Conservation (phyloP, 1,140 invertebrate genomes). For the Caenorhabditis remanei region DNA sequence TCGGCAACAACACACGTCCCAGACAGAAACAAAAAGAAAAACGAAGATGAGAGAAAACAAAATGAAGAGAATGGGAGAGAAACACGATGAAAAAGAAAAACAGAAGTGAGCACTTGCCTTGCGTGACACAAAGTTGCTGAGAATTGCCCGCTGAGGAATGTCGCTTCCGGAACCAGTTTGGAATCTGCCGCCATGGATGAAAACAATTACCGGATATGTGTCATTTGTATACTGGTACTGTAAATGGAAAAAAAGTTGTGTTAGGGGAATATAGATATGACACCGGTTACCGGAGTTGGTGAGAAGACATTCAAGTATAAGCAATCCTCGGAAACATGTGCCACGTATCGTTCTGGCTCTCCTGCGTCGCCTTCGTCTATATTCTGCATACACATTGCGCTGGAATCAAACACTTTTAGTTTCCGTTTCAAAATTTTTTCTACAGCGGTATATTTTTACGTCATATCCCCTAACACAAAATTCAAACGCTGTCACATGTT, state of each 20-base stretch:
- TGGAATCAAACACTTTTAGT: not conserved
- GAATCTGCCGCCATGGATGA: constrained; percentile 76
- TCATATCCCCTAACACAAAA: too few species aligned
- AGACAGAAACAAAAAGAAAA: not conserved
- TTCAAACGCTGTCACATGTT: too few species aligned
- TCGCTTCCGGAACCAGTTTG: constrained; percentile 72
- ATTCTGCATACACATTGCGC: constrained; percentile 63
- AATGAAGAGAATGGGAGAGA: constrained; percentile 80
- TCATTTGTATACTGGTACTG: constrained; percentile 77
- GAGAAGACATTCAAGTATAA: constrained; percentile 96
- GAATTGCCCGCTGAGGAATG: constrained; percentile 76
- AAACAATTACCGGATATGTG: constrained; percentile 78
- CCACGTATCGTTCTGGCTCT: constrained; percentile 75
- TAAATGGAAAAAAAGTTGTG: not conserved
- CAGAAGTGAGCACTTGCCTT: constrained; percentile 94
- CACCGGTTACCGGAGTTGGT: constrained; percentile 85
- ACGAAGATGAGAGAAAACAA: not conserved
- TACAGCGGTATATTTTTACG: too few species aligned
- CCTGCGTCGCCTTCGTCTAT: constrained; percentile 63
- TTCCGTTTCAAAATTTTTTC: too few species aligned
- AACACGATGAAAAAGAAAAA: constrained; percentile 95
- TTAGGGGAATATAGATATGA: too few species aligned
- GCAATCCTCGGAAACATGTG: constrained; percentile 85
- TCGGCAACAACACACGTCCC: not conserved
- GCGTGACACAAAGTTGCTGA: constrained; percentile 83